phyloP scores from a whole-genome alignment of 2,888 invertebrate genomes.

The Esperia sulphurella region DNA sequence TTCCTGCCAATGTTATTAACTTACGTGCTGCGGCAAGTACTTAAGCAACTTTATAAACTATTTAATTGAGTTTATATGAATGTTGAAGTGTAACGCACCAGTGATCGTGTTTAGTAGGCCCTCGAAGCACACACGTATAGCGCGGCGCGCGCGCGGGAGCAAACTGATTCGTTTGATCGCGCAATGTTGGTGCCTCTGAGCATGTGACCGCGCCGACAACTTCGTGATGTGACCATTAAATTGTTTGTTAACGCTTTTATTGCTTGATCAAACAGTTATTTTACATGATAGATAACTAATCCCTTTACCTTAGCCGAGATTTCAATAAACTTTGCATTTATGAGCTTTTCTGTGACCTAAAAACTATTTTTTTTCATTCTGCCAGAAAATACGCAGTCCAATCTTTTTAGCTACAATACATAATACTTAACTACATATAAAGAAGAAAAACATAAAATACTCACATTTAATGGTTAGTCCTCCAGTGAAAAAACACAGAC shows the following conservation, averaged over 20 bases:
- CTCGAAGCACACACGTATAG: conserved; percentile 40
- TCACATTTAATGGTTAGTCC: not conserved
- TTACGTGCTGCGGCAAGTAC: not conserved
- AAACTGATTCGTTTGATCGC: conserved; percentile 42
- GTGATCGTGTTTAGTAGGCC: conserved; percentile 35
- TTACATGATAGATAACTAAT: not conserved
- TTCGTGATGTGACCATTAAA: conserved; percentile 59
- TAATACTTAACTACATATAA: not conserved
- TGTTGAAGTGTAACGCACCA: conserved; percentile 45
- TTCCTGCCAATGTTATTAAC: not conserved
- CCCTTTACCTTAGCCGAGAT: not conserved
- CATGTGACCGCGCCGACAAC: conserved; percentile 60
- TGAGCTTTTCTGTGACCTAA: not conserved
- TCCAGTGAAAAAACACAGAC: not conserved
- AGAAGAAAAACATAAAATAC: not conserved
- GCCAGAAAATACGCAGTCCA: not conserved
- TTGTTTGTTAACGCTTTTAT: conserved; percentile 26
- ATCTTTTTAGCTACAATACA: not conserved
- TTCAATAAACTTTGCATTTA: not conserved
- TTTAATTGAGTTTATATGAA: conserved; percentile 14
- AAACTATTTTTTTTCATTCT: not conserved
- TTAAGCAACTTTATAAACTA: not conserved
- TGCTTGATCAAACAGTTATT: too few relatives aligned
- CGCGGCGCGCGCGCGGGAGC: conserved; percentile 59
- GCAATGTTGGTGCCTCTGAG: conserved; percentile 60